Percentiles rank a stretch among this genome's conserved stretches.
Evolutionary conservation across 2,888 invertebrate genomes (phyloP).

Genomic region (Meiosimyza decipiens): DNA sequence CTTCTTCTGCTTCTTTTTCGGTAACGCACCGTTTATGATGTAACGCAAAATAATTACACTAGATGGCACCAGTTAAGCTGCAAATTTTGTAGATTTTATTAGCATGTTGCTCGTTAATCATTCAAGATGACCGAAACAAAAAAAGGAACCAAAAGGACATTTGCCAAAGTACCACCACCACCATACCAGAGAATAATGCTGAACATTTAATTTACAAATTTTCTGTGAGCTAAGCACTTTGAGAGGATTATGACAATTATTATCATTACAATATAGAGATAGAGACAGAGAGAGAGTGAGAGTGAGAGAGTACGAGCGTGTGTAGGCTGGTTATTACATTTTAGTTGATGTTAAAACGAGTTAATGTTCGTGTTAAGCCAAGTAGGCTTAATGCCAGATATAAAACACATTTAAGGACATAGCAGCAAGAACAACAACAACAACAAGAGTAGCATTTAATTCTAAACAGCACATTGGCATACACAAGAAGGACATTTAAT

Average conservation of each 20-base stretch:
- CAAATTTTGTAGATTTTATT: slow-evolving; percentile 37
- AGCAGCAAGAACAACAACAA: no score
- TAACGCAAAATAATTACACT: slow-evolving; percentile 21
- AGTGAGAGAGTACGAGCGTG: no score
- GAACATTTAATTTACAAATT: slow-evolving; percentile 40
- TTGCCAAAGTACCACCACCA: no score
- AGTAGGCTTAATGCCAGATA: slow-evolving; percentile 6
- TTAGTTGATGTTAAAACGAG: slow-evolving; percentile 26
- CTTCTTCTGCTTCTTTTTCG: not conserved
- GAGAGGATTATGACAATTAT: slow-evolving; percentile 42
- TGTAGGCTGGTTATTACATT: not conserved
- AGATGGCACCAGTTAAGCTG: slow-evolving; percentile 21
- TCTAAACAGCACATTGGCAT: no score
- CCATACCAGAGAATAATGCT: slow-evolving; percentile 4
- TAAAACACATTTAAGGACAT: no score
- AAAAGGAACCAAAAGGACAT: not conserved
- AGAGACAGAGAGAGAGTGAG: no score
- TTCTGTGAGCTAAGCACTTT: slow-evolving; percentile 33
- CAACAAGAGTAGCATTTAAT: no score
- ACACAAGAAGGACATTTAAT: slow-evolving; percentile 8
- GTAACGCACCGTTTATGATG: not conserved
- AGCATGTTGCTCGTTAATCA: slow-evolving; percentile 43
- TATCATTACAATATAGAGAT: slow-evolving; percentile 7
- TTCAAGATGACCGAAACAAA: not conserved
- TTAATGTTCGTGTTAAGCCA: slow-evolving; percentile 34